Percentiles rank a stretch among this genome's conserved stretches.
Conservation (phyloP, 2,113 vertebrate species). For the Pionites leucogaster region DNA sequence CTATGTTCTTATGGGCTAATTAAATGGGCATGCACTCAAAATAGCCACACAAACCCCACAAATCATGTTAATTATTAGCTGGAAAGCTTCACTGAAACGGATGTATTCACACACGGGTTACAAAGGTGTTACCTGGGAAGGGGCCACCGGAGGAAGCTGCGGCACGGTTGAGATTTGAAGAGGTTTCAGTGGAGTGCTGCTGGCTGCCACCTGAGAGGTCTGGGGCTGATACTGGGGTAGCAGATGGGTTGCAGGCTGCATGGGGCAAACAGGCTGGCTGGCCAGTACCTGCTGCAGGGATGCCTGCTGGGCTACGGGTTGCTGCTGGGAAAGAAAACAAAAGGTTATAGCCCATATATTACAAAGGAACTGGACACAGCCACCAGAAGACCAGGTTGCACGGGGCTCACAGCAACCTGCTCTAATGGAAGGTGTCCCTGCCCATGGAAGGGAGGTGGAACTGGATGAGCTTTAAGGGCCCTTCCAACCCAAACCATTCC, state of each 20-base stretch:
- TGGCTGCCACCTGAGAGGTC: conserved; percentile 67
- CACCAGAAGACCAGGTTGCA: neutral
- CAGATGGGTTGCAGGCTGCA: conserved; percentile 68
- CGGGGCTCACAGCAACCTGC: neutral
- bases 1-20: neutral
- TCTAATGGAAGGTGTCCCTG: neutral
- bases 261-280: conserved; percentile 69
- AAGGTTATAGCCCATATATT: neutral
- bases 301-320: conserved; percentile 65
- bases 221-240: conserved; percentile 72
- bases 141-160: conserved; percentile 64
- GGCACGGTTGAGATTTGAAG: conserved; percentile 82
- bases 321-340: neutral
- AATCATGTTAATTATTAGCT: neutral
- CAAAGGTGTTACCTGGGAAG: conserved; percentile 78
- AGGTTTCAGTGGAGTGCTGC: conserved; percentile 73
- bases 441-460: neutral
- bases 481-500: neutral
- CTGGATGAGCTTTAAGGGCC: neutral
- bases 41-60: neutral
- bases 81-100: neutral
- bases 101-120: rapidly evolving
- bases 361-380: rapidly evolving
- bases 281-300: conserved; percentile 77
- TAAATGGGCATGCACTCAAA: neutral